Base-by-base conservation (phyloP, 2,888 invertebrate species). In the Tetramorium bicarinatum region DNA sequence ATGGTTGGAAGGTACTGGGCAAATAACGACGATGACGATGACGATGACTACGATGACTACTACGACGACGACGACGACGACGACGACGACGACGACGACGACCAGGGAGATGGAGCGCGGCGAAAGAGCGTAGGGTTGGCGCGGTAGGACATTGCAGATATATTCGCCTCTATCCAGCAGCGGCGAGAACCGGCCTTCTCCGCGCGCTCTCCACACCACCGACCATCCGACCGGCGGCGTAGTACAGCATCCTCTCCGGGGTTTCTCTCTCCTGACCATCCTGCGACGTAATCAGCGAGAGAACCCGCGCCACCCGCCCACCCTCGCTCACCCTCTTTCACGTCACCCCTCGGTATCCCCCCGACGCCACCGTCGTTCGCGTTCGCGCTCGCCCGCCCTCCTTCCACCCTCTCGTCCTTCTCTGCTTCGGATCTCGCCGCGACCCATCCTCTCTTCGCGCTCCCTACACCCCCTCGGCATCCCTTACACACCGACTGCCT, bases 211-310 rank as follows among this genome's bases (percentile, higher is more conserved):
- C 75, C 79, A 84, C 83, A 86, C 83, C 86, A 86, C 54, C 80
- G 76, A 71, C 72, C 95, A 95, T 94, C 93, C 85, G 83, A 84
- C 82, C 87, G 87, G 95, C 94, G 94, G 95, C 95, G 95, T 95
- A 93, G 95, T 95, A 95, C 95, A 95, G 94, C 93, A 94, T 93
- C 95, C 94, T 95, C 95, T 95, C 95, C 95, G 91, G 91, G 92
- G 92, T 91, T 91, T 89, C 90, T 90, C 90, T 90, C 90, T 90
- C 95, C 94, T 93, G 93, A 93, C 94, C 93, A 94, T 92, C 92
- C 93, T 92, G 94, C 94, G 94, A 94, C 94, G 94, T 94, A 94
- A 94, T 94, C 94, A 94, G 94, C 94, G 94, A 94, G 94, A 94
- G 94, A 93, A 94, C 93, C 62, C 89, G 71, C 82, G 69, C 84